Conservation (phyloP, 2,113 vertebrate species). For the Reinhardtius hippoglossoides region DNA sequence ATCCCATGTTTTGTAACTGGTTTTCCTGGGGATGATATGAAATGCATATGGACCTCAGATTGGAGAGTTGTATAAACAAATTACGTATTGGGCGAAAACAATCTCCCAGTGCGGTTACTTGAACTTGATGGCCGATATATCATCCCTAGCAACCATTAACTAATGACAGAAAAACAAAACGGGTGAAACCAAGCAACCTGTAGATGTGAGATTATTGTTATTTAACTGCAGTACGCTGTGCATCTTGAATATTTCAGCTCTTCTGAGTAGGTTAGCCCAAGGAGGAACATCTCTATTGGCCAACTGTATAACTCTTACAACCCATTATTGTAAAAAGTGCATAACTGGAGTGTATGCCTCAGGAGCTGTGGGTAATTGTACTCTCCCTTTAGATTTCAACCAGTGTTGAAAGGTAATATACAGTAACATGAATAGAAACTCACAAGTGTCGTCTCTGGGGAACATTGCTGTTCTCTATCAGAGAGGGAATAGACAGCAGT, state of each 20-base stretch:
- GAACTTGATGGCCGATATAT: constrained; percentile 57
- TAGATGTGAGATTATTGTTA: constrained; percentile 38
- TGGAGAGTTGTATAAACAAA: constrained; percentile 42
- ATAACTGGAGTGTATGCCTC: constrained; percentile 33
- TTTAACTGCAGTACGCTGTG: constrained; percentile 38
- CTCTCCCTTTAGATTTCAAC: constrained; percentile 54
- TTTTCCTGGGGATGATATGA: constrained; percentile 19
- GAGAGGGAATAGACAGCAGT: constrained; percentile 9
- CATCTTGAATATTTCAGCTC: constrained; percentile 56
- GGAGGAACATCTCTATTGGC: constrained; percentile 57
- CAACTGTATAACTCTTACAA: constrained; percentile 50
- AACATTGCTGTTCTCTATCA: constrained; percentile 18
- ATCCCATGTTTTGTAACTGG: constrained; percentile 27
- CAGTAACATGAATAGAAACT: constrained; percentile 47
- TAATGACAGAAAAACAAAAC: constrained; percentile 39
- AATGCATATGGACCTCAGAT: constrained; percentile 5
- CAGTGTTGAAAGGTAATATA: constrained; percentile 45
- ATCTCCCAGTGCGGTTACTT: constrained; percentile 66
- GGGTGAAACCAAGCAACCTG: constrained; percentile 25
- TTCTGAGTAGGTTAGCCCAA: constrained; percentile 47
- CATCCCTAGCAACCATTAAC: constrained; percentile 40
- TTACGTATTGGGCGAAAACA: constrained; percentile 12
- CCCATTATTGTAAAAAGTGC: constrained; percentile 54
- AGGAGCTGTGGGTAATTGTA: constrained; percentile 58
- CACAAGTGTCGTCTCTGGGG: constrained; percentile 49